Conservation (phyloP, 2,113 vertebrate genomes). For the Neolamprologus cancellatus region DNA sequence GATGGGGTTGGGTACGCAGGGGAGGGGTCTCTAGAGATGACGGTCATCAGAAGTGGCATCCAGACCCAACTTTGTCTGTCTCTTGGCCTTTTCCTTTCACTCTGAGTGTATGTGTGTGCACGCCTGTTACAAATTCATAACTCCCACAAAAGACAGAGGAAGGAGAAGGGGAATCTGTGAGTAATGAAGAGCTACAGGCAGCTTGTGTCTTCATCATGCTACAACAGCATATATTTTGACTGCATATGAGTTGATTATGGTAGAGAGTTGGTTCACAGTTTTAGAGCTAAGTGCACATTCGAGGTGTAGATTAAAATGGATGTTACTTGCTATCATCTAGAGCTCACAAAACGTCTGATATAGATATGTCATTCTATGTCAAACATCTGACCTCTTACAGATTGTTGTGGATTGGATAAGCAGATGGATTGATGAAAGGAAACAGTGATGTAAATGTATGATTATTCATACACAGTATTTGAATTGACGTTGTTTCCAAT, state of each 20-base stretch:
- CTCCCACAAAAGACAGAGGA: conserved; percentile 5
- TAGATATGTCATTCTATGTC: not conserved
- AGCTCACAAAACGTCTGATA: not conserved
- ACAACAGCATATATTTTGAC: not conserved
- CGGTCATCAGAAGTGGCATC: conserved; percentile 60
- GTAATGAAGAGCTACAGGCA: conserved; percentile 21
- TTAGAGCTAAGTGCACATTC: not conserved
- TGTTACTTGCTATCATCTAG: not conserved
- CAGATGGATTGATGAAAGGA: not conserved
- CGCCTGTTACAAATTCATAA: conserved; percentile 24
- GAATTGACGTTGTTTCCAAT: not conserved
- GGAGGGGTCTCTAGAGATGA: conserved; percentile 38
- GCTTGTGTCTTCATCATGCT: not conserved
- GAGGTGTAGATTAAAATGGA: not conserved
- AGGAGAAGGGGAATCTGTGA: conserved; percentile 6
- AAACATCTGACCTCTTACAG: not conserved
- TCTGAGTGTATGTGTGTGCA: not conserved
- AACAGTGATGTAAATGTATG: not conserved
- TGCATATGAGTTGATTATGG: not conserved
- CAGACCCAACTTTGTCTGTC: conserved; percentile 64
- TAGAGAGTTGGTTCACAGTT: not conserved
- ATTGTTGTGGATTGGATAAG: not conserved
- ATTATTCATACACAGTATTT: not conserved
- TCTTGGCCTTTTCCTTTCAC: conserved; percentile 38
- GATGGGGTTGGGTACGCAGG: not conserved